Conservation (phyloP, 1,140 invertebrate genomes). For the Aphis craccivora region DNA sequence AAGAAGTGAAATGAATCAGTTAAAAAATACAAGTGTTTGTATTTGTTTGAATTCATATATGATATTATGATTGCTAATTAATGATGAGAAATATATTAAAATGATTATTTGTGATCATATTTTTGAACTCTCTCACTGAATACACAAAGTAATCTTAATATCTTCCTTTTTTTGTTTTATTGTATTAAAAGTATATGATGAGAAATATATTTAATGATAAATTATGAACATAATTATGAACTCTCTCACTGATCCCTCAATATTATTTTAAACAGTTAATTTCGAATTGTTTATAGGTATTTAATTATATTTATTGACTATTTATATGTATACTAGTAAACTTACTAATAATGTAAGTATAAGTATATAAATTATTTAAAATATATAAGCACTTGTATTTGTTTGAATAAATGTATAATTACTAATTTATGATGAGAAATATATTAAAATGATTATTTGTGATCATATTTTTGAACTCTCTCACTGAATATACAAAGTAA, state of each 20-base stretch:
- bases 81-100: slow-evolving; percentile 23
- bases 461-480: slow-evolving; percentile 46
- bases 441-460: background rate
- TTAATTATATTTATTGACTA: background rate
- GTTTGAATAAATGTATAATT: background rate
- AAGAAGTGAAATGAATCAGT: too few relatives aligned
- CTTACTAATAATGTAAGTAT: background rate
- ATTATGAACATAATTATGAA: slow-evolving; percentile 8
- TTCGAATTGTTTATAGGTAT: background rate
- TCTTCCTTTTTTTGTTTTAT: background rate
- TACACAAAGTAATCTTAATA: too few relatives aligned
- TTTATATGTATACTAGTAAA: background rate
- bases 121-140: slow-evolving; percentile 36
- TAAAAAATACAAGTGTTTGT: background rate
- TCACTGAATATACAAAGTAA: background rate
- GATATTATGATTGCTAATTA: slow-evolving; percentile 7
- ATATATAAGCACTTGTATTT: background rate
- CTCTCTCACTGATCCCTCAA: background rate
- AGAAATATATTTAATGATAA: background rate
- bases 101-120: slow-evolving; percentile 15
- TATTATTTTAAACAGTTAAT: background rate
- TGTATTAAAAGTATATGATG: background rate
- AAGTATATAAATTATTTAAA: too few relatives aligned
- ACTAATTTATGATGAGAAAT: slow-evolving; percentile 19
- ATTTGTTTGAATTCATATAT: background rate